phyloP scores from a whole-genome alignment of 2,797 vertebrate species.

The Tragopan temminckii region DNA sequence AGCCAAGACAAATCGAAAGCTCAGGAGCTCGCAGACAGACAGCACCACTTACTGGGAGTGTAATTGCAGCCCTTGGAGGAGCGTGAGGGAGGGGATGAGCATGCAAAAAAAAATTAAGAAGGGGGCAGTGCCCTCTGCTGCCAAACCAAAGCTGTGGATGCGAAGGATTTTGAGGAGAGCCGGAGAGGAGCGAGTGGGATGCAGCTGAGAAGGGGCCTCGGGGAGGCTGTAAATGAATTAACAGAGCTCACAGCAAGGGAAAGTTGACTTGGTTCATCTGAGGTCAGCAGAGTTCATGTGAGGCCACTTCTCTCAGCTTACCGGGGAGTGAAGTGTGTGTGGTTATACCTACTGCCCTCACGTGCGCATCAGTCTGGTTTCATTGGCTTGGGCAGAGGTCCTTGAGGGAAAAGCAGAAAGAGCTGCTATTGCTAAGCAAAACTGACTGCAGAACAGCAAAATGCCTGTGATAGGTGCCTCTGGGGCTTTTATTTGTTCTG shows the following conservation, averaged over 20 bases:
- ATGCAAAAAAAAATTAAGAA: background rate
- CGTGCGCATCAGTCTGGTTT: background rate
- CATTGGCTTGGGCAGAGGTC: fast-evolving
- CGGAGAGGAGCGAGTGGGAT: fast-evolving
- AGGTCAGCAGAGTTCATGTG: background rate
- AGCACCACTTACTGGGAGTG: conserved; percentile 5
- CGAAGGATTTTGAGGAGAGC: fast-evolving
- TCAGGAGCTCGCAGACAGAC: conserved; percentile 41
- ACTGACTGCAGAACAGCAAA: background rate
- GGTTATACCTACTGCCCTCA: fast-evolving
- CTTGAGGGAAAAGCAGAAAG: background rate
- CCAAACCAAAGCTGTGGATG: background rate
- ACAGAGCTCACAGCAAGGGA: background rate
- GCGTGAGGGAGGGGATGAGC: background rate
- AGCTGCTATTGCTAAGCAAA: background rate
- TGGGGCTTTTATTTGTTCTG: background rate
- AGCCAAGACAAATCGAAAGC: conserved; percentile 87
- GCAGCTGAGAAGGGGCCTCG: fast-evolving
- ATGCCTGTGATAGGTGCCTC: background rate
- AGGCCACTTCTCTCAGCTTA: background rate
- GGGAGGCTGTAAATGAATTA: background rate
- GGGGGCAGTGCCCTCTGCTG: conserved; percentile 76
- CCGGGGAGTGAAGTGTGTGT: fast-evolving
- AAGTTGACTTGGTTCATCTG: background rate
- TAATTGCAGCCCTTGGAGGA: background rate